Conservation (phyloP, 2,797 vertebrate genomes). For the Silurus lanzhouensis region DNA sequence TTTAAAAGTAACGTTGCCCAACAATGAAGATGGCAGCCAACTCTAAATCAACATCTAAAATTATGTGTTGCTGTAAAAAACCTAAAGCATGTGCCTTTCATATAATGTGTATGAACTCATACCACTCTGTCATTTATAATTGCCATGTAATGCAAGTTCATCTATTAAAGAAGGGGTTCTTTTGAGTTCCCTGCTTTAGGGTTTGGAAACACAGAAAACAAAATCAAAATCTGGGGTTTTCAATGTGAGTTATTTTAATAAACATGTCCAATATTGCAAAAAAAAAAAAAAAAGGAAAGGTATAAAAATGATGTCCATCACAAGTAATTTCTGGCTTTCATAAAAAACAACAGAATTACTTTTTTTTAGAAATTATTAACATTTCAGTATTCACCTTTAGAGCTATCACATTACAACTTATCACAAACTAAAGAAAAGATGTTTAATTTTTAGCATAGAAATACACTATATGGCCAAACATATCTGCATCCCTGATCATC, state of each 20-base stretch:
- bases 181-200: neutral
- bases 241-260: neutral
- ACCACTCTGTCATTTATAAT: neutral
- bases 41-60: neutral
- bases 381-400: neutral
- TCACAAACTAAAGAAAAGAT: neutral
- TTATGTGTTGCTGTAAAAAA: neutral
- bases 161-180: neutral
- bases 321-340: neutral
- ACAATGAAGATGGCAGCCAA: neutral
- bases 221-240: neutral
- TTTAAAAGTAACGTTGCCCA: no score
- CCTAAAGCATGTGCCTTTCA: neutral
- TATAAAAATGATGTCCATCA: neutral
- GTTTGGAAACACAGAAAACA: neutral
- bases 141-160: neutral
- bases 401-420: neutral
- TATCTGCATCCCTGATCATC: neutral
- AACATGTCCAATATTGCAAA: no score
- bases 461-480: neutral
- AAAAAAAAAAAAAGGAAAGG: no score
- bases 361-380: neutral
- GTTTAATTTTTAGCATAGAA: neutral
- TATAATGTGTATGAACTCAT: neutral
- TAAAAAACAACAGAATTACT: no score